Base-by-base conservation (phyloP, 2,797 vertebrate genomes). In the Phrynocephalus forsythii region DNA sequence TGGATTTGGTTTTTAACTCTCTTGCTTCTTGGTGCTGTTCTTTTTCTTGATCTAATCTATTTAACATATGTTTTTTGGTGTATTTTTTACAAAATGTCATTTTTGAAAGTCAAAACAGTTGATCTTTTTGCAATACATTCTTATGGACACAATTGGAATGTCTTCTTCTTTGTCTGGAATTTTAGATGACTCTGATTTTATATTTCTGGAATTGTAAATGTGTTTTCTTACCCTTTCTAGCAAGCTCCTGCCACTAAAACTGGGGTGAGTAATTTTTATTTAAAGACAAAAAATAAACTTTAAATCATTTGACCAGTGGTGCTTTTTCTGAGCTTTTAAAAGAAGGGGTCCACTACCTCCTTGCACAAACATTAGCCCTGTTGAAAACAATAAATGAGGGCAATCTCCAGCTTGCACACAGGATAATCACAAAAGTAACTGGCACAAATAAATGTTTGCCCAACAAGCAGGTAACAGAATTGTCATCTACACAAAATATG, bases 201-300 rank as follows among this genome's bases (percentile, higher is more conserved):
- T 87, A 95, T 86, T 95, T 85, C 72, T 88, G 84, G 71, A 77
- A 90, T 91, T 94, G 90, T 94, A 92, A 94, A 81, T 84, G 93
- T 91, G 88, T 94, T 92, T 95, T 94, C 94, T 93, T 93, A 95
- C 89, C 87, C 95, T 96, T 92, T 92, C 87, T 95, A 97, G 96
- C 95, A 96, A 96, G 89, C 95, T 94, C 81, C 96, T 95, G 96
- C 97, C 91, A 97, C 96, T 86, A 97, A 97, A 95, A 97, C 96
- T 79, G 97, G 97, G 96, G 97, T 97, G 95, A 96, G 97, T 96
- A 84, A 22, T 63, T 63, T 16, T 63, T 20, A 16, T 48, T 93
- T 67, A 75, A 88, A 79, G 86, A 26, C 73, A 90, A 80, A 56
- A 84, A 50, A 79, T 60, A 48, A 77, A 71, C 2, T 63, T 79